Evolutionary conservation across 2,797 vertebrate genomes (phyloP).

Genomic region (Enteromius fasciolatus): DNA sequence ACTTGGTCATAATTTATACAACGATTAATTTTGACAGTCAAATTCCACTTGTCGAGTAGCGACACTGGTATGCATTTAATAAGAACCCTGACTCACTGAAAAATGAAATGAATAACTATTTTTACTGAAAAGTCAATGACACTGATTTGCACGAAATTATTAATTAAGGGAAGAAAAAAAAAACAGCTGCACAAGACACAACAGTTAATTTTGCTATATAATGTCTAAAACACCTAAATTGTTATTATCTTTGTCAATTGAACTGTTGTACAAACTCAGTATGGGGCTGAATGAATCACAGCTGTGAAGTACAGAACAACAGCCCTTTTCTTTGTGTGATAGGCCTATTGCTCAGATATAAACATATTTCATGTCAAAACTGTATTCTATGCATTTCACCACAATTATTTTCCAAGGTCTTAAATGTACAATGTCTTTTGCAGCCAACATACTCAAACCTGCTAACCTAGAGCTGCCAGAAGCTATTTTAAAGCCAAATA

Average conservation of each 20-base stretch:
- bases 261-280: background rate
- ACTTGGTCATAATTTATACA: background rate
- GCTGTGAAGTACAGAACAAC: background rate
- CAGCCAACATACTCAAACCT: conserved; percentile 3
- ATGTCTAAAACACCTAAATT: background rate
- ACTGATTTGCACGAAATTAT: background rate
- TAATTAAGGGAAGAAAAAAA: background rate
- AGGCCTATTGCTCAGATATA: background rate
- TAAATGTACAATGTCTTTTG: conserved; percentile 7
- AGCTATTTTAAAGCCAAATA: conserved; percentile 47
- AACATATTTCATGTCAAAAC: background rate
- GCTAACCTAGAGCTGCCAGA: conserved; percentile 48
- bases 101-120: background rate
- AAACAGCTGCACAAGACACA: background rate
- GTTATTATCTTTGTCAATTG: background rate
- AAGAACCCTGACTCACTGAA: no score
- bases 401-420: conserved; percentile 1
- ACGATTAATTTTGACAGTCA: background rate
- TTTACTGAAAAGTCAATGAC: background rate
- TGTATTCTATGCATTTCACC: background rate
- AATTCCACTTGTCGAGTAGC: background rate
- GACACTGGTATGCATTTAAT: background rate
- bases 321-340: background rate
- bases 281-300: background rate
- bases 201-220: background rate